A percentile compares a stretch with the other conserved stretches of the same genome.
Evolutionary conservation across 2,113 vertebrate species (phyloP).

Genomic region (Anser brachyrhynchus): DNA sequence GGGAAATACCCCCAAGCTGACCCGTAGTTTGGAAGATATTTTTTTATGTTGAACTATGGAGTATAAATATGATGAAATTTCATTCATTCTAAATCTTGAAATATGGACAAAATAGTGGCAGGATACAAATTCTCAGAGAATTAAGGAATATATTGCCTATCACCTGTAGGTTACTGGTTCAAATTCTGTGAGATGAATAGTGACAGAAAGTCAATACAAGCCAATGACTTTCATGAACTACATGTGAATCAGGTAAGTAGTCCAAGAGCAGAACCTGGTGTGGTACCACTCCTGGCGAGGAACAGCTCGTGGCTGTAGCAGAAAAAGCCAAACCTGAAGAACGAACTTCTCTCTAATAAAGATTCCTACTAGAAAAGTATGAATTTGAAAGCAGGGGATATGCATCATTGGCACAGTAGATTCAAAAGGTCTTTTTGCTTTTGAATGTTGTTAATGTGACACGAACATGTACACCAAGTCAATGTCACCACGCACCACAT

Average conservation of each 20-base stretch:
- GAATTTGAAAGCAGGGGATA: not conserved
- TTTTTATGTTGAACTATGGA: not conserved
- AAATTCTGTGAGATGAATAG: constrained; percentile 4
- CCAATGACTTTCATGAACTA: not conserved
- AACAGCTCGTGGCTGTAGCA: not conserved
- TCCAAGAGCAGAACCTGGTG: not conserved
- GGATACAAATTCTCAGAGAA: not conserved
- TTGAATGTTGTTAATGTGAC: not conserved
- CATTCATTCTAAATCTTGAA: not conserved
- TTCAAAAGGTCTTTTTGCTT: not conserved
- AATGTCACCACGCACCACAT: not conserved
- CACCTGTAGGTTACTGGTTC: constrained; percentile 41
- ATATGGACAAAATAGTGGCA: not conserved
- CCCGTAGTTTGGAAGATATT: not conserved
- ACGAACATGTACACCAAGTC: not conserved
- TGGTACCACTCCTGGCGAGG: not conserved
- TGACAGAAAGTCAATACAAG: constrained; percentile 34
- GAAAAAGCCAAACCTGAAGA: not conserved
- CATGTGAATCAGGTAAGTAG: not conserved
- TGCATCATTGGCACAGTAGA: not conserved
- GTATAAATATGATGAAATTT: not conserved
- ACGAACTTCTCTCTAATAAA: not conserved
- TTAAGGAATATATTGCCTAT: constrained; percentile 23
- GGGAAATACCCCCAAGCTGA: not conserved
- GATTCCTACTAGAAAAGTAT: not conserved